phyloP scores from a whole-genome alignment of 2,113 vertebrate genomes.

The Isichthys henryi region DNA sequence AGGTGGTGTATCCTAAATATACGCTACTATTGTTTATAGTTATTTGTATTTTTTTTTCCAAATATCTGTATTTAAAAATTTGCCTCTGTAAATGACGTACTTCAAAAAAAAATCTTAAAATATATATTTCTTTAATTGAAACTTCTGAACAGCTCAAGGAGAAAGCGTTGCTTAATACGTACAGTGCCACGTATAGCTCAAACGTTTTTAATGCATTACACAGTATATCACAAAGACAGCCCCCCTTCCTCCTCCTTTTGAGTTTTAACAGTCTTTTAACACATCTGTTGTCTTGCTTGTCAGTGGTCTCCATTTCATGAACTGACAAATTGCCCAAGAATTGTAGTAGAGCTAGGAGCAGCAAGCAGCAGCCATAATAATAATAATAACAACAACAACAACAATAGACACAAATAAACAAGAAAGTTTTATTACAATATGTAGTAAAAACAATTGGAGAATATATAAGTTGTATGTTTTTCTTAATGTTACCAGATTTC shows the following conservation, averaged over 20 bases:
- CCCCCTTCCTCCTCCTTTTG: neutral
- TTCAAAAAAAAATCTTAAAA: neutral
- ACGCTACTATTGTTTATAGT: neutral
- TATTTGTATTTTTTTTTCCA: neutral
- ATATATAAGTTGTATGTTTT: neutral
- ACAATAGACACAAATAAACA: neutral
- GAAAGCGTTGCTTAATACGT: neutral
- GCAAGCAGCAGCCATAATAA: neutral
- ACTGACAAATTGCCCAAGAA: neutral
- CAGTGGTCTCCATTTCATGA: neutral
- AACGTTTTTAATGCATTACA: neutral
- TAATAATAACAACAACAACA: neutral
- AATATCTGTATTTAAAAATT: neutral
- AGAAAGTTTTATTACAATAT: neutral
- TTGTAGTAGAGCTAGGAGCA: neutral
- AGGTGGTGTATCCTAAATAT: neutral
- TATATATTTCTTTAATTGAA: neutral
- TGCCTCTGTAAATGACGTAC: neutral
- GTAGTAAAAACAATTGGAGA: neutral
- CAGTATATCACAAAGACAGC: neutral
- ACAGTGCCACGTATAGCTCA: neutral
- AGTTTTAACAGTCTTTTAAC: neutral
- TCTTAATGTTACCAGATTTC: neutral
- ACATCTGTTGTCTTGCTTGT: neutral
- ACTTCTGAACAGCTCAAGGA: neutral